A percentile compares a stretch with the other conserved stretches of the same genome.
Evolutionary conservation across 2,113 vertebrate genomes (phyloP).

Genomic region (Sula dactylatra): DNA sequence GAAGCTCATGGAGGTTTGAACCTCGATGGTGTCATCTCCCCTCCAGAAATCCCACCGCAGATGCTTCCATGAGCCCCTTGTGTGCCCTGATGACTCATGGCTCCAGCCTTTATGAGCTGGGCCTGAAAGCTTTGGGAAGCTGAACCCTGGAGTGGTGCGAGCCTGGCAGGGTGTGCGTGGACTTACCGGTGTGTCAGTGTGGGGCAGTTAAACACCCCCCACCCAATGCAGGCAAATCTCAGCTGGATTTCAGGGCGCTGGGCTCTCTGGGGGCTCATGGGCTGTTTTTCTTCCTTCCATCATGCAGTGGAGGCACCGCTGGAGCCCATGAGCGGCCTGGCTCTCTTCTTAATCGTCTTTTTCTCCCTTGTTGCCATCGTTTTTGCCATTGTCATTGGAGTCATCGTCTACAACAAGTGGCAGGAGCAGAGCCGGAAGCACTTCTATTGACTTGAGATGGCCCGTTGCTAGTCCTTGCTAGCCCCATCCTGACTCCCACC

Average conservation of each 20-base stretch:
- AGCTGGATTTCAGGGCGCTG: neutral
- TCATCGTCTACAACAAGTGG: conserved; percentile 94
- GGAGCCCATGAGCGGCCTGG: conserved; percentile 84
- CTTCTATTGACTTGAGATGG: conserved; percentile 83
- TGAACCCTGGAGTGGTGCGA: neutral
- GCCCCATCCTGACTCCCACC: neutral
- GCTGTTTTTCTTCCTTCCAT: neutral
- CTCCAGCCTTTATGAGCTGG: neutral
- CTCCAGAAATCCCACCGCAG: neutral
- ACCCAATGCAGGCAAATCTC: too few species aligned
- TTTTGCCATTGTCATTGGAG: conserved; percentile 86
- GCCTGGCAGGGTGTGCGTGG: neutral
- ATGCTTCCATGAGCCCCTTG: fast-evolving
- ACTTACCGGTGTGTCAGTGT: neutral
- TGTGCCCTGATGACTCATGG: neutral
- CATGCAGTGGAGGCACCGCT: conserved; percentile 56
- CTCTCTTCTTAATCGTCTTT: conserved; percentile 89
- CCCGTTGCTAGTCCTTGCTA: neutral
- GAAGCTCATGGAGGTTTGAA: neutral
- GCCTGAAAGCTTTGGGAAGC: neutral
- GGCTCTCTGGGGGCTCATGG: neutral
- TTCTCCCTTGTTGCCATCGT: conserved; percentile 90
- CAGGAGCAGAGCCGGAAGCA: conserved; percentile 90
- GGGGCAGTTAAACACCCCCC: fast-evolving
- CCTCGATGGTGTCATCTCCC: fast-evolving